These are phyloP conservation scores for Lydus trimaculatus DNA, from an alignment of 2,888 invertebrate genomes.

Conservation along the genomic window DNA sequence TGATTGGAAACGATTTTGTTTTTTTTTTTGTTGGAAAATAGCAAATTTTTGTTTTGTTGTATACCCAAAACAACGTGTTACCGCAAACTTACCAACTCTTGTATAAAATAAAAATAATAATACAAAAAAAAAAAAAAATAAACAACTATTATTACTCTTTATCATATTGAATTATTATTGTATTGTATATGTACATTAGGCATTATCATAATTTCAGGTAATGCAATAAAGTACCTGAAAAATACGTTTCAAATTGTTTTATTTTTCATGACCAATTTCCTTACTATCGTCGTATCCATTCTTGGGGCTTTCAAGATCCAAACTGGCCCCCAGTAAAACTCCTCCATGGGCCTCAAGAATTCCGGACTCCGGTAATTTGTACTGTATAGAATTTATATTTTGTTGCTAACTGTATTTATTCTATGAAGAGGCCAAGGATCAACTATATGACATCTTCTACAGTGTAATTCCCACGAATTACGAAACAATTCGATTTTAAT, in stretches of 20 bases:
- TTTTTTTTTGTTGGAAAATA: not conserved
- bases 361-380: too few species aligned
- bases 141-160: constrained; percentile 36
- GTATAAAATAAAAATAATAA: constrained; percentile 32
- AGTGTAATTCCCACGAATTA: not conserved
- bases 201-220: constrained; percentile 54
- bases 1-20: constrained; percentile 19
- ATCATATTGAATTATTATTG: constrained; percentile 47
- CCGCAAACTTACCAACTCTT: constrained; percentile 51
- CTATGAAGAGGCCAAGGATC: too few species aligned
- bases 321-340: too few species aligned
- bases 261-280: constrained; percentile 17
- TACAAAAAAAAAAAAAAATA: constrained; percentile 22
- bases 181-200: constrained; percentile 55
- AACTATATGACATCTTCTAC: not conserved
- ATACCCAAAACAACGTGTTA: constrained; percentile 55
- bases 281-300: not conserved
- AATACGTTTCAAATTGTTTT: constrained; percentile 31
- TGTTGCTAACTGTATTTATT: too few species aligned
- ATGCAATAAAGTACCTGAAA: constrained; percentile 61
- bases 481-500: constrained; percentile 4
- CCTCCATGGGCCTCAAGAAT: too few species aligned
- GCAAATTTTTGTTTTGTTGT: constrained; percentile 21
- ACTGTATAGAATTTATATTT: too few species aligned
- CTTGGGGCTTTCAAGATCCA: too few species aligned